phyloP scores from a whole-genome alignment of 2,797 vertebrate genomes.

The Tinamus major region DNA sequence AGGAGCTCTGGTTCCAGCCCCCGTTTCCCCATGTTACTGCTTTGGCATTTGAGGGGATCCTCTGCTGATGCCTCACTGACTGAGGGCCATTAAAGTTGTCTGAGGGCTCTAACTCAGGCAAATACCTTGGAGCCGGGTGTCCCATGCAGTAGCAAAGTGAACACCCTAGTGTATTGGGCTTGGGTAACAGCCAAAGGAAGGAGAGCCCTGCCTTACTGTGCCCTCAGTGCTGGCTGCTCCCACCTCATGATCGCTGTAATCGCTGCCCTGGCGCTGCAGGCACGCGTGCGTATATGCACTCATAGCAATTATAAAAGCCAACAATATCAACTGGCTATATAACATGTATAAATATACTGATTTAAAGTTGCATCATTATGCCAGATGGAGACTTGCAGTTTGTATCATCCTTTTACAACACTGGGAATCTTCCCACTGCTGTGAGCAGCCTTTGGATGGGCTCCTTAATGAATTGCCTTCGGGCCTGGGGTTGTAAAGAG shows the following conservation, averaged over 20 bases:
- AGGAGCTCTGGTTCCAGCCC: background rate
- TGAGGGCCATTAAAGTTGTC: background rate
- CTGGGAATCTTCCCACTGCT: background rate
- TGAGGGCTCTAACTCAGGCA: background rate
- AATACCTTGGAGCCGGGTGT: background rate
- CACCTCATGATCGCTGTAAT: background rate
- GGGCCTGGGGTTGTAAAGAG: background rate
- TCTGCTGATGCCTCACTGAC: background rate
- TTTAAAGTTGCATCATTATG: background rate
- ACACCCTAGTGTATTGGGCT: background rate
- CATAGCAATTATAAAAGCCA: background rate
- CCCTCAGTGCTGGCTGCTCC: background rate
- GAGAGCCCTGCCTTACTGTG: background rate
- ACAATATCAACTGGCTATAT: background rate
- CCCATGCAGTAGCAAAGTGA: background rate
- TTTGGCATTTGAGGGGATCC: background rate
- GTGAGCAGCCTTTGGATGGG: background rate
- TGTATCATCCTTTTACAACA: background rate
- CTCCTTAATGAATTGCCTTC: background rate
- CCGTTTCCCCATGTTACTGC: accelerated
- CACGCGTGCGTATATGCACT: background rate
- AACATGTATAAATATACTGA: background rate
- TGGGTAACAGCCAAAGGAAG: background rate
- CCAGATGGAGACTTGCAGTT: background rate
- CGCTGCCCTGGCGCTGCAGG: background rate